Base-by-base conservation (phyloP, 2,113 vertebrate species). In the Scatophagus argus region DNA sequence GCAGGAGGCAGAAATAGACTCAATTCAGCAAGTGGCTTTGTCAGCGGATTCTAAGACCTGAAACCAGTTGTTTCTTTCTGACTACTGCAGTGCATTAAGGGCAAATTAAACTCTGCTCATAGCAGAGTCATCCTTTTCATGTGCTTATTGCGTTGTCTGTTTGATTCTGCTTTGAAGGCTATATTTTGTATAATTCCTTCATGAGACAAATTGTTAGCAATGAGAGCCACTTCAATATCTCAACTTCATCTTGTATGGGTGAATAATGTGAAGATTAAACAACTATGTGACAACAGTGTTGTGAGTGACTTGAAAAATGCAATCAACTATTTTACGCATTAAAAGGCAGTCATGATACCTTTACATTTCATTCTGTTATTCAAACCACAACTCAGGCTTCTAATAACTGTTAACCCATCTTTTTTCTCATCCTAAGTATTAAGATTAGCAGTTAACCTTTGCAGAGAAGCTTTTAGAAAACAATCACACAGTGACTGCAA, bases 1-100 rank as follows among this genome's bases (percentile, higher is more conserved):
- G 74, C 74, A 60, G 81, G 71, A 87, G 71, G 81, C 84, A 77
- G 67, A 77, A 90, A 90, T 87, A 88, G 84, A 74, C 55, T 71
- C 41, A 21, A 10, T 80, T 81, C 67, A 83, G 67, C 19, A 7
- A 79, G 66, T 32, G 41, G 73, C 81, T 78, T 77, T 25, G 66
- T 88, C 84, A 87, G 79, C 86, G 34, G 25, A 66, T 81, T 75
- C 56, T 9, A 10, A 29, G 16, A 83, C 49, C 59, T 49, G 43
- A 80, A 74, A 81, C 55, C 62, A 78, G 83, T 79, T 73, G 47
- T 62, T 81, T 81, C 63, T 27, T 19, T 17, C 38, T 21, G 61
- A 58, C 62, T 59, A 1, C 78, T 73, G 74, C 66, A 39, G 32
- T 31, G 63, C n/a, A 39, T 68, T 76, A 38, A 41, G 60, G 1